Evolutionary conservation across 2,888 invertebrate genomes (phyloP).

Genomic region (Megastigmus dorsalis): DNA sequence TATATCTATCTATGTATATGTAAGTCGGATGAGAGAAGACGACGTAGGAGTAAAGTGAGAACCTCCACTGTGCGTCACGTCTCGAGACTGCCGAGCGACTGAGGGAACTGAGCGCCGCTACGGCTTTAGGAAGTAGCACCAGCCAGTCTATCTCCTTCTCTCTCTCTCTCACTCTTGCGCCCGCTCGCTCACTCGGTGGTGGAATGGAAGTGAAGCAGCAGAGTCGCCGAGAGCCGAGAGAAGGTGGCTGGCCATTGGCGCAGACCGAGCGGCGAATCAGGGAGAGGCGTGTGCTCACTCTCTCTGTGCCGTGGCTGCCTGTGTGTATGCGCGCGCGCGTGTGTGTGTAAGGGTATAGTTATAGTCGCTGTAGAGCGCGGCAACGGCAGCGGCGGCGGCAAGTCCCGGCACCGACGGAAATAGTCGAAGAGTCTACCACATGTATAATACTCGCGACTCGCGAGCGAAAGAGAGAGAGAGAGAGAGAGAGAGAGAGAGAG

Average conservation of each 20-base stretch:
- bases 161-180: not conserved
- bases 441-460: not conserved
- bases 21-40: no score
- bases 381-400: no score
- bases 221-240: slow-evolving; percentile 49
- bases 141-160: not conserved
- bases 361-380: no score
- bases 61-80: slow-evolving; percentile 60
- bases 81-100: slow-evolving; percentile 69
- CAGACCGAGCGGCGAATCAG: slow-evolving; percentile 38
- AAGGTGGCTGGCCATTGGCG: slow-evolving; percentile 55
- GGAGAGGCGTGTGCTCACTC: no score
- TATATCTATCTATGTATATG: no score
- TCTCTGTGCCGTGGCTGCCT: no score
- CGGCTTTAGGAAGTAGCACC: slow-evolving; percentile 14
- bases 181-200: not conserved
- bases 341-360: no score
- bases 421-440: slow-evolving; percentile 62
- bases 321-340: slow-evolving; percentile 8
- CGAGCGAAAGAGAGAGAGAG: slow-evolving; percentile 35
- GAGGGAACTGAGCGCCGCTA: slow-evolving; percentile 53
- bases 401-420: slow-evolving; percentile 62
- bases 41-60: no score
- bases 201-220: not conserved
- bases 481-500: slow-evolving; percentile 48